Evolutionary conservation across 2,888 invertebrate species (phyloP).

Genomic region (Xanthorhoe spadicearia): DNA sequence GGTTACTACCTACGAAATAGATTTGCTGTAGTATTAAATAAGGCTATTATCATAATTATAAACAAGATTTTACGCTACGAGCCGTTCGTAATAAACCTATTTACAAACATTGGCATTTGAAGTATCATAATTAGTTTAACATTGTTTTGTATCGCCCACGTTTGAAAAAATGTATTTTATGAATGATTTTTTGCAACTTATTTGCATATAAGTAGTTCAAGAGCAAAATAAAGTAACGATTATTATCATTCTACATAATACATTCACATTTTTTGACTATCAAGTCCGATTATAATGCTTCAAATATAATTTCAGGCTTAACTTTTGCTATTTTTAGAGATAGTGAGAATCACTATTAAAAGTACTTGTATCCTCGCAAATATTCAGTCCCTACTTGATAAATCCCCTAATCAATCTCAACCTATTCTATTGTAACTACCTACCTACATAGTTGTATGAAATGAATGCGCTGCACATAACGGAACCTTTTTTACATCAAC

Average conservation of each 20-base stretch:
- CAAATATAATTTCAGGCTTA: not conserved
- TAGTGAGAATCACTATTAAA: not conserved
- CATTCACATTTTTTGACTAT: not conserved
- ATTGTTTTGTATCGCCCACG: conserved; percentile 32
- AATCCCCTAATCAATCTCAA: not conserved
- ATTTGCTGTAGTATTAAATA: conserved; percentile 78
- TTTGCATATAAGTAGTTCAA: not conserved
- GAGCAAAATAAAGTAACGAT: not conserved
- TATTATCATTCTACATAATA: not conserved
- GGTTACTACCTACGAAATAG: conserved; percentile 79
- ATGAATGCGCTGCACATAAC: conserved; percentile 4
- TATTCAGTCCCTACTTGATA: not conserved
- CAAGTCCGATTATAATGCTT: not conserved
- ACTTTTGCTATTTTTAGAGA: not conserved
- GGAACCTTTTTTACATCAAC: too few relatives aligned
- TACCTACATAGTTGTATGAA: not conserved
- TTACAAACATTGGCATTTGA: conserved; percentile 63
- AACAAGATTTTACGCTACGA: conserved; percentile 80
- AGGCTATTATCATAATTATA: conserved; percentile 82
- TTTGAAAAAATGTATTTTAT: not conserved
- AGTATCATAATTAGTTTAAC: conserved; percentile 31
- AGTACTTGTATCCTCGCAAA: not conserved
- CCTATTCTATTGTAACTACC: too few relatives aligned
- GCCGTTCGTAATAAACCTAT: conserved; percentile 74
- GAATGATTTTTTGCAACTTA: not conserved